These are phyloP conservation scores for Perca flavescens DNA, from an alignment of 2,113 vertebrate species.

Conservation along the genomic window DNA sequence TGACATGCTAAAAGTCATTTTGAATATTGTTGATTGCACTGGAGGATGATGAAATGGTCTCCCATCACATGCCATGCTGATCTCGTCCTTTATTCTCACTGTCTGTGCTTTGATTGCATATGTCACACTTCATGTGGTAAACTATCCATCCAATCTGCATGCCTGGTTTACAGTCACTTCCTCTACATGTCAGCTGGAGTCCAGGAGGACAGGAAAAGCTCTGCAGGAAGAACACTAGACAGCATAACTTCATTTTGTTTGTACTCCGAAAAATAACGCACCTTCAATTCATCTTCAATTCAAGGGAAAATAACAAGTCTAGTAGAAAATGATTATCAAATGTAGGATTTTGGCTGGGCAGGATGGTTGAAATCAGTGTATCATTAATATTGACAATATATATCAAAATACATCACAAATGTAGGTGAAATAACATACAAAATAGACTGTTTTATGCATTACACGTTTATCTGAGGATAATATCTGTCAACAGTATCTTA, in stretches of 20 bases:
- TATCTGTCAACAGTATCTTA: background rate
- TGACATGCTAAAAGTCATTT: constrained; percentile 25
- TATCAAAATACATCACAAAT: background rate
- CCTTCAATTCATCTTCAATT: background rate
- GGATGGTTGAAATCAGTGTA: background rate
- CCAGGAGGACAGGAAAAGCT: background rate
- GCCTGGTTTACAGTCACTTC: constrained; percentile 53
- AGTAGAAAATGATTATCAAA: background rate
- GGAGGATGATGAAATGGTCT: background rate
- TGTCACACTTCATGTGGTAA: constrained; percentile 29
- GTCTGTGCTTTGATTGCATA: background rate
- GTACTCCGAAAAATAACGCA: background rate
- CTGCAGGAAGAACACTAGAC: background rate
- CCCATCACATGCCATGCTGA: background rate
- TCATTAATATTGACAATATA: background rate
- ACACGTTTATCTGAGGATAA: background rate
- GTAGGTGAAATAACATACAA: background rate
- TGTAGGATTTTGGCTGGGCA: background rate
- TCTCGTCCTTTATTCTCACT: background rate
- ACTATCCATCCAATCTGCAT: constrained; percentile 37
- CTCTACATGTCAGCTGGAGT: constrained; percentile 22
- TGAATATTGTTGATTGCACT: constrained; percentile 17
- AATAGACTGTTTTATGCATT: background rate
- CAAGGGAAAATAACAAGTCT: background rate
- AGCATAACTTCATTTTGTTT: background rate